Evolutionary conservation across 1,140 invertebrate genomes (phyloP), one percentile per base, ranked within the genome.

Genomic region (Bombus vancouverensis): DNA sequence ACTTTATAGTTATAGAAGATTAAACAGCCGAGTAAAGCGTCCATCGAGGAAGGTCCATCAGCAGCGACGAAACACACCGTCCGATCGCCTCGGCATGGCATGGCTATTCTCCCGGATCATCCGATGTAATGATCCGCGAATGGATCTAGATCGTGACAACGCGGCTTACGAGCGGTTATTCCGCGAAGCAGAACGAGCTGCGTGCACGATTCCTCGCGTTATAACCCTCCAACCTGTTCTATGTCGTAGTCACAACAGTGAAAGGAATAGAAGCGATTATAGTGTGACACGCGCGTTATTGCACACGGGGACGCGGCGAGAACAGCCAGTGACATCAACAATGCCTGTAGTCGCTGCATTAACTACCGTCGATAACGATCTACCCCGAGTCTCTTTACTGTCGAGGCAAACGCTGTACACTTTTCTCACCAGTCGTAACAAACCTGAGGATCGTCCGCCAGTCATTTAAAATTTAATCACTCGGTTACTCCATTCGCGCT

Each of bases 241-340:
- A 65, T 57, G 79, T 18, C 71, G 65, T 78, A 57, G 73, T 79
- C 42, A 66, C 74, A 83, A 86, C 85, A 74, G 91, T 90, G 91
- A 92, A 92, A 91, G 91, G 90, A 91, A 89, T 87, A 76, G 76
- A 87, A 88, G 85, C 82, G 80, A 91, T 91, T 90, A 86, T 66
- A 59, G 42, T 15, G 59, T 53, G 74, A 70, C 87, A 62, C 1
- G 79, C 59, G 73, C 47, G 47, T 53, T 53, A 53, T 53, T 22
- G 47, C 73, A 59, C 66, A 53, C 66, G 73, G 68, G 47, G 71
- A 39, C 59, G 65, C 72, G 39, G 53, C 77, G 73, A 34, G 87
- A 88, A 88, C 87, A 78, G 42, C 86, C 73, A 73, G 77, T 88
- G 87, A 89, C 80, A 89, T 83, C 79, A 83, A 89, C 88, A 65